Evolutionary conservation across 2,888 invertebrate genomes (phyloP).

Genomic region (Atrina japonica): DNA sequence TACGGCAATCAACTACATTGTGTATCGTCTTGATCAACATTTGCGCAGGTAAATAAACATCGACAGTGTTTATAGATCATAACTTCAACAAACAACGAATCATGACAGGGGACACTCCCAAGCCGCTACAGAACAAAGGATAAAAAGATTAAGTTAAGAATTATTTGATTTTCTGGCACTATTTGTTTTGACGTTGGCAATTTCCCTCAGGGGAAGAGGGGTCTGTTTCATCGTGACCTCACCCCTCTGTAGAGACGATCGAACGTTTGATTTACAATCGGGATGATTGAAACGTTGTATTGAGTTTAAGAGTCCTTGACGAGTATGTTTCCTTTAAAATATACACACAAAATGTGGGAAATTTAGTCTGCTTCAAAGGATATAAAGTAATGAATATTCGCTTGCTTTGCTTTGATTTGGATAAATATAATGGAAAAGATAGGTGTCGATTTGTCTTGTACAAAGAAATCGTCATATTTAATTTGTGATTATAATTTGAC

Average conservation of each 20-base stretch:
- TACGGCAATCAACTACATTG: no score
- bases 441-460: constrained; percentile 13
- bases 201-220: constrained; percentile 8
- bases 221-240: constrained; percentile 22
- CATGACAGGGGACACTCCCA: no score
- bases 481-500: constrained; percentile 37
- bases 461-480: constrained; percentile 24
- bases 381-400: constrained; percentile 27
- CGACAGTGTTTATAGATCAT: no score
- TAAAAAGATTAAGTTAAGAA: no score
- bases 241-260: neutral
- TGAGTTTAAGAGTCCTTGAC: constrained; percentile 23
- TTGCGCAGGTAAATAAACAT: no score
- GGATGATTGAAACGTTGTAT: no score
- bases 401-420: constrained; percentile 23
- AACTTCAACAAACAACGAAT: no score
- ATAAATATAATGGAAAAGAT: constrained; percentile 18
- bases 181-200: no score
- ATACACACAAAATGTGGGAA: constrained; percentile 12
- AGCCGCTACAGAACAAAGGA: no score
- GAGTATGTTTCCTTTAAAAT: constrained; percentile 24
- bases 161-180: no score
- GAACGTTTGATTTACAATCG: no score
- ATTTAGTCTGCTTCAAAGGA: constrained; percentile 17
- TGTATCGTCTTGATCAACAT: no score